Evolutionary conservation across 2,113 vertebrate genomes (phyloP).

Genomic region (Cyprinodon variegatus): DNA sequence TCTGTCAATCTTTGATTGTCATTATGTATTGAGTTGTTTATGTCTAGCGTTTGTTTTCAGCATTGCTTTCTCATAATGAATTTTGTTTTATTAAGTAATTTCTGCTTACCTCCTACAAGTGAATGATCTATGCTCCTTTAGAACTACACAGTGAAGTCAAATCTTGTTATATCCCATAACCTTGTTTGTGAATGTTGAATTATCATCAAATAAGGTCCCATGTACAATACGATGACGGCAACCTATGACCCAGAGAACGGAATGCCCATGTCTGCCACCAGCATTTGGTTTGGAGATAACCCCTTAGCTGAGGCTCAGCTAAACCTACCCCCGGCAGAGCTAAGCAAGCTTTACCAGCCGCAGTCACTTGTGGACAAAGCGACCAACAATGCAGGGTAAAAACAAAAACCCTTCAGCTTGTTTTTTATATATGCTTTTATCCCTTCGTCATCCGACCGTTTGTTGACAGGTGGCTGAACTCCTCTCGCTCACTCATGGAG

Average conservation of each 20-base stretch:
- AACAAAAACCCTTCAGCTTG: not conserved
- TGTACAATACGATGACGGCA: slow-evolving; percentile 93
- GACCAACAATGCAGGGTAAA: slow-evolving; percentile 88
- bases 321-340: slow-evolving; percentile 78
- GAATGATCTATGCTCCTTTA: not conserved
- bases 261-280: slow-evolving; percentile 85
- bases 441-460: slow-evolving; percentile 6
- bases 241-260: slow-evolving; percentile 89
- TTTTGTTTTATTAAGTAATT: not conserved
- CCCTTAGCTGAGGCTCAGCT: slow-evolving; percentile 81
- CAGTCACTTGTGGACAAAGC: slow-evolving; percentile 91
- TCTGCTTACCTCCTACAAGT: not conserved
- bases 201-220: slow-evolving; percentile 77
- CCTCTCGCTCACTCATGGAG: slow-evolving; percentile 95
- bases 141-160: not conserved
- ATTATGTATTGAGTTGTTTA: not conserved
- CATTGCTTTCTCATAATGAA: not conserved
- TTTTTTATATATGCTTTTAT: not conserved
- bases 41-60: not conserved
- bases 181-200: not conserved
- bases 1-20: not conserved
- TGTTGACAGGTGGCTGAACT: slow-evolving; percentile 91
- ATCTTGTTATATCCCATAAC: not conserved
- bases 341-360: slow-evolving; percentile 89
- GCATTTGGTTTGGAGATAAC: slow-evolving; percentile 91